These are phyloP conservation scores for Tyrannus savana DNA, from an alignment of 2,113 vertebrate species.

Conservation along the genomic window DNA sequence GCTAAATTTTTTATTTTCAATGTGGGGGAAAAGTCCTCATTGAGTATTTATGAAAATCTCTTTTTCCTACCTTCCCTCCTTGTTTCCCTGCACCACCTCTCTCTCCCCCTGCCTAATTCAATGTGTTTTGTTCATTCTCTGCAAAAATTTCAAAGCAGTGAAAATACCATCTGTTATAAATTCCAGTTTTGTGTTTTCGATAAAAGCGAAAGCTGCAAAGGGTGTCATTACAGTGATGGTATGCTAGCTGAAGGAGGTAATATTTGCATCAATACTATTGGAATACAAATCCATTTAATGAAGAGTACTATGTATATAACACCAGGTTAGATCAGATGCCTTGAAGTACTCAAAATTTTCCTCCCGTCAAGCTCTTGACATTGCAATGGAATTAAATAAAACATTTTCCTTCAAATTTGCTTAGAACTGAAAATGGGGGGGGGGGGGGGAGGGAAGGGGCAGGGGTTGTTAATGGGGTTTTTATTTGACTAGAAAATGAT, in stretches of 20 bases:
- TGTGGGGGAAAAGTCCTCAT: rapidly evolving
- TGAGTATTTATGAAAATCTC: not conserved
- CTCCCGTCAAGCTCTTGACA: not conserved
- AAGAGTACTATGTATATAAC: not conserved
- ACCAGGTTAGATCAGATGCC: not conserved
- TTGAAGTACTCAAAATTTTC: not conserved
- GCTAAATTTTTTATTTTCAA: not conserved
- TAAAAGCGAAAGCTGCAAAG: not conserved
- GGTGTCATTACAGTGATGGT: rapidly evolving
- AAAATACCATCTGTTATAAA: slow-evolving; percentile 22
- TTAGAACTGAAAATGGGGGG: not conserved
- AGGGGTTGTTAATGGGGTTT: not conserved
- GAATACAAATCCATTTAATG: not conserved
- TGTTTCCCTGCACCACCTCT: not conserved
- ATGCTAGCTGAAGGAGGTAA: not conserved
- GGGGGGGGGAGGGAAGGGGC: too few relatives aligned
- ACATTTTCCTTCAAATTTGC: not conserved
- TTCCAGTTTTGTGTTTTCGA: not conserved
- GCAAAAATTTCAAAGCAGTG: slow-evolving; percentile 4
- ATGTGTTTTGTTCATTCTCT: not conserved
- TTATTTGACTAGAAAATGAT: not conserved
- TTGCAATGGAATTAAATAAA: not conserved
- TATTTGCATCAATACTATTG: not conserved
- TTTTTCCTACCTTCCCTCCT: not conserved
- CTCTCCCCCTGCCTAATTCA: not conserved